A percentile compares a stretch with the other conserved stretches of the same genome.
Conservation (phyloP, 2,888 invertebrate genomes). For the Beris chalybata region DNA sequence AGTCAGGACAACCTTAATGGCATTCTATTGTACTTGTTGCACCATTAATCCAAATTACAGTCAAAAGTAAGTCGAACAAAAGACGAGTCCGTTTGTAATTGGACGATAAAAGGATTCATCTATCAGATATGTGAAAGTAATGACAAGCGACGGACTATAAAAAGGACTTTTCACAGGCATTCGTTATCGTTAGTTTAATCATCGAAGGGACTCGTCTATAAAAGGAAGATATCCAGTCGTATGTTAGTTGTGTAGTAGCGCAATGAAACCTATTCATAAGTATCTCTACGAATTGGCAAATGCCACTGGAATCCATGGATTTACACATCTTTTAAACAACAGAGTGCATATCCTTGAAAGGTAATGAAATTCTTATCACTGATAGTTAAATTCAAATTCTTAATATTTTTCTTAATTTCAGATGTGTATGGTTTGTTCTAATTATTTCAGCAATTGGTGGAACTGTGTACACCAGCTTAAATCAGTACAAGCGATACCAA, state of each 20-base stretch:
- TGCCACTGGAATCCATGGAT: conserved; percentile 11
- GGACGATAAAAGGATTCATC: conserved; percentile 25
- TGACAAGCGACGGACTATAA: background rate
- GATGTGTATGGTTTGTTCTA: conserved; percentile 47
- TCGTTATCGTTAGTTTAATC: conserved; percentile 23
- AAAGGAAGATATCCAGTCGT: conserved; percentile 2
- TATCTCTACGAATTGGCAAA: background rate
- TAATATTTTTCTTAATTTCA: conserved; percentile 31
- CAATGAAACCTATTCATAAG: background rate
- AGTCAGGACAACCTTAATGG: conserved; percentile 7
- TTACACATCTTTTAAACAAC: conserved; percentile 4
- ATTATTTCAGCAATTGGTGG: conserved; percentile 44
- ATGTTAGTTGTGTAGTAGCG: background rate
- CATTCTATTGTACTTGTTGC: conserved; percentile 5
- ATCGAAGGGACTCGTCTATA: background rate
- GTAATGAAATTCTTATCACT: conserved; percentile 1
- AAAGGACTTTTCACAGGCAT: conserved; percentile 8
- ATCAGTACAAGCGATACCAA: conserved; percentile 47
- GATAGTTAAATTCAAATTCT: background rate
- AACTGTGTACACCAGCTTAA: conserved; percentile 44
- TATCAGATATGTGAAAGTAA: conserved; percentile 19
- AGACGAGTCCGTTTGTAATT: conserved; percentile 11
- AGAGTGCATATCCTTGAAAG: conserved; percentile 10
- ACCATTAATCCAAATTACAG: conserved; percentile 23
- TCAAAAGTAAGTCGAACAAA: background rate